Evolutionary conservation across 2,888 invertebrate genomes (phyloP).

Genomic region (Amiota mariae): DNA sequence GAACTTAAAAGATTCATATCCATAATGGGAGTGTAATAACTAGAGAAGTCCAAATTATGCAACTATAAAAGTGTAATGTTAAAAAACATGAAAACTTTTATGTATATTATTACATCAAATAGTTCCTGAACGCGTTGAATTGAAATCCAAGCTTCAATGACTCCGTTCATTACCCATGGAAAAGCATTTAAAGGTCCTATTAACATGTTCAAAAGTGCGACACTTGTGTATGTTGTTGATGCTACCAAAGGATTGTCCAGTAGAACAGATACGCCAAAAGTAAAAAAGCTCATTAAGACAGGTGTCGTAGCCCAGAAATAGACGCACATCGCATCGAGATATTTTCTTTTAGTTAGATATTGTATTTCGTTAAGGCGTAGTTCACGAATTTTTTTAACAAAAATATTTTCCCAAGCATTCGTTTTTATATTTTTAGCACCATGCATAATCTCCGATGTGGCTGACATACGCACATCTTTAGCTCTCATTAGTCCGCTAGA

Average conservation of each 20-base stretch:
- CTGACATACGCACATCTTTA: slow-evolving; percentile 91
- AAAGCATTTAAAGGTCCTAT: slow-evolving; percentile 97
- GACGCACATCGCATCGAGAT: slow-evolving; percentile 97
- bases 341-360: slow-evolving; percentile 89
- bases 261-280: slow-evolving; percentile 86
- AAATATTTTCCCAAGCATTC: slow-evolving; percentile 94
- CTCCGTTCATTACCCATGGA: slow-evolving; percentile 97
- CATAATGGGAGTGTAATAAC: slow-evolving; percentile 71
- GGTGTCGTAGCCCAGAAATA: slow-evolving; percentile 99
- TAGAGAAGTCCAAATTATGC: slow-evolving; percentile 69
- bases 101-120: slow-evolving; percentile 77
- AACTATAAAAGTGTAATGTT: slow-evolving; percentile 49
- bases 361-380: slow-evolving; percentile 82
- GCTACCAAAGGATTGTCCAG: slow-evolving; percentile 84
- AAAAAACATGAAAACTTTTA: neutral
- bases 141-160: slow-evolving; percentile 97
- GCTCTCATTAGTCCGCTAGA: slow-evolving; percentile 91
- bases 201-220: slow-evolving; percentile 96
- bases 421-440: slow-evolving; percentile 94
- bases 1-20: slow-evolving; percentile 42
- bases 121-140: slow-evolving; percentile 89
- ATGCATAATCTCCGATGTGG: slow-evolving; percentile 88
- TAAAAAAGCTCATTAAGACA: slow-evolving; percentile 88
- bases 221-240: slow-evolving; percentile 93
- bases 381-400: slow-evolving; percentile 81